Conservation (phyloP, 2,113 vertebrate species). For the Sminthopsis crassicaudata region DNA sequence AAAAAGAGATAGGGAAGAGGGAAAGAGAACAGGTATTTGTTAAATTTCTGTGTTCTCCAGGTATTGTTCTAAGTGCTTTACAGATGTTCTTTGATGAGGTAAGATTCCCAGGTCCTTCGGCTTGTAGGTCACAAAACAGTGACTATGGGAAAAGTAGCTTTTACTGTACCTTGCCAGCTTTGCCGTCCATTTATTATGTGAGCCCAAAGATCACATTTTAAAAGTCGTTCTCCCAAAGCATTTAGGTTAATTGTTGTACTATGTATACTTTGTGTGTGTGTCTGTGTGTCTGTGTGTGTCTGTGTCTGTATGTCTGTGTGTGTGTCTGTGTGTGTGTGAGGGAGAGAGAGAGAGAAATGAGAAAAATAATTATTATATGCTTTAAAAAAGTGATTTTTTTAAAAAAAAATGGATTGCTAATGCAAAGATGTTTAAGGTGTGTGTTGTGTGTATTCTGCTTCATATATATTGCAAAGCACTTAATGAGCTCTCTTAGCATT, state of each 20-base stretch:
- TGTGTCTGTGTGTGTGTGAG: not conserved
- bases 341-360: too few species aligned
- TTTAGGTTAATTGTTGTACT: not conserved
- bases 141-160: not conserved
- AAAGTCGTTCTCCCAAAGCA: not conserved
- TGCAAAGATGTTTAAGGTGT: too few species aligned
- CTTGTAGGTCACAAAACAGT: not conserved
- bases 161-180: fast-evolving
- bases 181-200: not conserved
- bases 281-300: not conserved
- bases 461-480: not conserved
- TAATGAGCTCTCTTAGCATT: not conserved
- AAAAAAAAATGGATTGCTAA: not conserved
- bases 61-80: not conserved
- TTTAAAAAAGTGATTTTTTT: not conserved
- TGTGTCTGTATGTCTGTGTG: not conserved
- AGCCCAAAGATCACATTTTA: not conserved
- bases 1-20: not conserved
- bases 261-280: not conserved
- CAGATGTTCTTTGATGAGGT: not conserved
- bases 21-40: not conserved
- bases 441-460: not conserved
- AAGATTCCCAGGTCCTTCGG: not conserved
- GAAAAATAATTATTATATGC: not conserved
- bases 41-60: not conserved